Evolutionary conservation across 1,140 invertebrate species (phyloP), one percentile per base, ranked within the genome.

Genomic region (Drosophila arawakana): DNA sequence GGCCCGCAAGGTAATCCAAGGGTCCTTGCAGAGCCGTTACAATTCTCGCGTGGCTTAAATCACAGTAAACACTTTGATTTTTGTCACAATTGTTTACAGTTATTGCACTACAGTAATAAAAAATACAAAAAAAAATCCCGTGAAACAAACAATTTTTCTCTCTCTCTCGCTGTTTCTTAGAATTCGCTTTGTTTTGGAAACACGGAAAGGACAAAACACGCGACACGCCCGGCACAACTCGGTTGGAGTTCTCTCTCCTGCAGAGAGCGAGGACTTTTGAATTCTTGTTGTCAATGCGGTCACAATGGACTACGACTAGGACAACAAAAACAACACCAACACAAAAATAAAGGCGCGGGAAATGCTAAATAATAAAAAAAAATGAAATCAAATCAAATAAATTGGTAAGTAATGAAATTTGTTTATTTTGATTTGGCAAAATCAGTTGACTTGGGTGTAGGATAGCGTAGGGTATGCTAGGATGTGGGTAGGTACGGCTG

Each of bases 1-100:
- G 76, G 59, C 68, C 69, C 59, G 84, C 83, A 88, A 88, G 83
- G 83, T 88, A 88, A 88, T 88, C 83, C 83, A 88, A 88, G 80
- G 83, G 83, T 88, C 83, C 83, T 89, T 88, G 83, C 83, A 80
- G 69, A 85, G 77, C 72, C 73, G 46, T 71, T 71, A 47, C 50
- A 46, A 49, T 35, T n/a, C 15, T 39, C 34, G 59, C 18, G 44
- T 57, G 35, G 5, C 35, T n/a, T 21, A 37, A 43, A n/a, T 46
- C 44, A 77, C 37, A 57, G 73, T 65, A 60, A 47, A 43, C 65
- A 67, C 62, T 54, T 37, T 37, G 46, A 2, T 39, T 49, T 61
- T 30, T 30, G 4, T 62, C 66, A 61, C 66, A 68, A 59, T 72
- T 41, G 61, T 72, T 66, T 54, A 13, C 13, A 49, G 63, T 66